Conservation (phyloP, 2,888 invertebrate genomes). For the Nysson spinosus region DNA sequence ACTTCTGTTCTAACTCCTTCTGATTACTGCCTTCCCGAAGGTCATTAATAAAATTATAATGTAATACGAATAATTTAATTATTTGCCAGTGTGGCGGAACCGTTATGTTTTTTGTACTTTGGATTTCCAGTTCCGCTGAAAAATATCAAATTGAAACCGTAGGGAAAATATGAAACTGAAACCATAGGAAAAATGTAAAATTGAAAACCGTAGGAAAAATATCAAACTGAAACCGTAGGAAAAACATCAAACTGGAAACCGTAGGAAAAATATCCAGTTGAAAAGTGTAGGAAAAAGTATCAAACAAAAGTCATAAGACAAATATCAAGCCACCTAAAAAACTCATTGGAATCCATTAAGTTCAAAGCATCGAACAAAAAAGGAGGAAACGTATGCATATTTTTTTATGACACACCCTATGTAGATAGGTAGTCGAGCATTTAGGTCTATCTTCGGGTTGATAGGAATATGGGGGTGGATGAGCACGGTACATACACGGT, state of each 20-base stretch:
- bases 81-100: too few relatives aligned
- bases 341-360: too few relatives aligned
- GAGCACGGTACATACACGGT: slow-evolving; percentile 48
- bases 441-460: slow-evolving; percentile 50
- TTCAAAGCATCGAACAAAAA: neutral
- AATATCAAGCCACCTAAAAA: too few relatives aligned
- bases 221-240: too few relatives aligned
- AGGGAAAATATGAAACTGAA: too few relatives aligned
- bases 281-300: too few relatives aligned
- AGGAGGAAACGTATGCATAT: neutral
- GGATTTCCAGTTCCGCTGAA: neutral
- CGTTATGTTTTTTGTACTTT: neutral
- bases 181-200: too few relatives aligned
- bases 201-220: too few relatives aligned
- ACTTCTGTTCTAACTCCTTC: neutral
- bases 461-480: slow-evolving; percentile 58
- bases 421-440: slow-evolving; percentile 30
- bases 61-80: too few relatives aligned
- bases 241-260: too few relatives aligned
- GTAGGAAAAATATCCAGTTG: too few relatives aligned
- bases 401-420: slow-evolving; percentile 30
- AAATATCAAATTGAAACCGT: neutral
- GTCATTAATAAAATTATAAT: neutral
- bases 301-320: too few relatives aligned
- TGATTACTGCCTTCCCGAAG: neutral